phyloP scores from a whole-genome alignment of 2,113 vertebrate genomes.

The Patagioenas fasciata region DNA sequence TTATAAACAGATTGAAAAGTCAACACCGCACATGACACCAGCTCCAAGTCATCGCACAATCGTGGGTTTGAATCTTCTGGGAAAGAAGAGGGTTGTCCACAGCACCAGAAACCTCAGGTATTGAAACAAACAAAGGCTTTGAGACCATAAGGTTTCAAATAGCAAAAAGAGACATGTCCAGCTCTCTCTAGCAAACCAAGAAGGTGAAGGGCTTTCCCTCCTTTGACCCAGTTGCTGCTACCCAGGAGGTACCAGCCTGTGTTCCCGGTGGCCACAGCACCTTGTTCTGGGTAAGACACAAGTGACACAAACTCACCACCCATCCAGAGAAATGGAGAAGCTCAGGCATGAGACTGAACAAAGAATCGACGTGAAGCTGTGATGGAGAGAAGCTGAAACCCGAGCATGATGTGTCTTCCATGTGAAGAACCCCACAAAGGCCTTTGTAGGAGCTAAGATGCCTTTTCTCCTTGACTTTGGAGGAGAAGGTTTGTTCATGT shows the following conservation, averaged over 20 bases:
- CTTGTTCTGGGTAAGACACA: not conserved
- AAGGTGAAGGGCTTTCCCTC: not conserved
- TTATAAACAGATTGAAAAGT: not conserved
- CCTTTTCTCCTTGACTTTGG: not conserved
- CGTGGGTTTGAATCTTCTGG: not conserved
- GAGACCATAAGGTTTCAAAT: fast-evolving
- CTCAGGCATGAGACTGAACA: not conserved
- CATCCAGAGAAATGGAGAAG: not conserved
- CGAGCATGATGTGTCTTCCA: not conserved
- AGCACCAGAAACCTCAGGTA: not conserved
- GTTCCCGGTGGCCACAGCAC: fast-evolving
- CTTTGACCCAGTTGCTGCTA: not conserved
- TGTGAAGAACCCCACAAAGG: not conserved
- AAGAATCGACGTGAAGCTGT: not conserved
- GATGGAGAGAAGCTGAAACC: not conserved
- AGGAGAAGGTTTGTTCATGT: not conserved
- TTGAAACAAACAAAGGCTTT: not conserved
- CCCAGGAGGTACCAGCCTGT: not conserved
- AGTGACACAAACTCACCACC: not conserved
- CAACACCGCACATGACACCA: fast-evolving
- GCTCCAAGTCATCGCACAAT: not conserved
- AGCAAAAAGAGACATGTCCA: not conserved
- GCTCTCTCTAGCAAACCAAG: not conserved
- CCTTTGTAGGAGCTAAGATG: not conserved
- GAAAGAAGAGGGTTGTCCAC: not conserved